Base-by-base conservation (phyloP, 1,140 invertebrate species). In the Caerostris darwini region DNA sequence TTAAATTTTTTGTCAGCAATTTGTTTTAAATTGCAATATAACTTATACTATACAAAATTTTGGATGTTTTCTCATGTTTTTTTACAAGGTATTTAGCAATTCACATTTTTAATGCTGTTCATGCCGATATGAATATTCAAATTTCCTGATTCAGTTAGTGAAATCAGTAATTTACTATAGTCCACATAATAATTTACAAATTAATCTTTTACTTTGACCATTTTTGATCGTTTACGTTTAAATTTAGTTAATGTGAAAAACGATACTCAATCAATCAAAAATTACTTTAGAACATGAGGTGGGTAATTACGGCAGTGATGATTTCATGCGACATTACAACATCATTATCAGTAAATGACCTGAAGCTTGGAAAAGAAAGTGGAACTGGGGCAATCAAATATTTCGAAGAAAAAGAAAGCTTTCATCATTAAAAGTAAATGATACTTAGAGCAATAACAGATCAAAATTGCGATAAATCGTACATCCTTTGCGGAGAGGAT, bases 401-500 rank as follows among this genome's bases (percentile, higher is more conserved):
- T 77, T 77, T 50, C 8, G 19, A 77, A 77, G 71, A 77, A 77
- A 77, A 77, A 53, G 71, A 14, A 34, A 69, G 56, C 12, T 57
- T 34, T 87, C 57, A 12, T 87, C 85, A 87, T 87, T 87, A 87
- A 87, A 87, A 87, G 58, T 34, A 87, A 87, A 87, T 87, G 85
- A 87, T 87, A 87, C 19, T 87, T 53, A 34, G n/a, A 59, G 58
- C 58, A 87, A 64, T 87, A 61, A 87, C 19, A 58, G 19, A 87
- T 87, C 10, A 87, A 87, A 87, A 83, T 56, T 56, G 50, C 14
- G 34, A 56, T 83, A 57, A 83, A 83, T 57, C 54, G 34, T 54
- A 56, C 6, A 83, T 83, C 81, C 81, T 64, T 64, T 64, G 61
- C 61, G 61, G 5, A 77, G 71, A 3, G 10, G 5, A 50, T 77